These are phyloP conservation scores for Leucophenga montana DNA, from an alignment of 2,888 invertebrate genomes.

Conservation along the genomic window DNA sequence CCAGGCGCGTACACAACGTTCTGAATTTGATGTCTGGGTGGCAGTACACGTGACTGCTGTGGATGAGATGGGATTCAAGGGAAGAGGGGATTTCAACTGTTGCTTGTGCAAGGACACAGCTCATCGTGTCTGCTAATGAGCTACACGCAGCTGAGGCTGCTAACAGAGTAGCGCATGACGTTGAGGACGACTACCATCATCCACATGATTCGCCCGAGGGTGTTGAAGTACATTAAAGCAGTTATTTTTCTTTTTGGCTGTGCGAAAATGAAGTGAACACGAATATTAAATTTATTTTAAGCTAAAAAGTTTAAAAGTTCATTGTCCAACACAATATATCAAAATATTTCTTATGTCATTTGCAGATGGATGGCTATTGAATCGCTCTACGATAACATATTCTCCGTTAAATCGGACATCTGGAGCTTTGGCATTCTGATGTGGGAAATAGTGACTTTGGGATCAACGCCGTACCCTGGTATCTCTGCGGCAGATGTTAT, in stretches of 20 bases:
- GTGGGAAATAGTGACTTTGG: conserved; percentile 97
- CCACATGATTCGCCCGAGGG: too few species aligned
- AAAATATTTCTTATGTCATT: background rate
- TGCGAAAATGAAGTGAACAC: too few species aligned
- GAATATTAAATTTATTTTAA: too few species aligned
- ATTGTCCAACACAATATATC: too few species aligned
- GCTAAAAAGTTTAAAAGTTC: too few species aligned
- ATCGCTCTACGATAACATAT: conserved; percentile 93
- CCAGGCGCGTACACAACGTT: too few species aligned
- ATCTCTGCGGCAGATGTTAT: conserved; percentile 93
- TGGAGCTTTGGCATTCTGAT: conserved; percentile 96
- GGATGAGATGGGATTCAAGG: background rate
- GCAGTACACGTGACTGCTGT: background rate
- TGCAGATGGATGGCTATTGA: conserved; percentile 97
- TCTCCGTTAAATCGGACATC: conserved; percentile 93
- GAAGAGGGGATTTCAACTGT: background rate
- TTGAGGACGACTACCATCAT: too few species aligned
- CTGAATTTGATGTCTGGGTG: too few species aligned
- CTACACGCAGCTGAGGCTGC: background rate
- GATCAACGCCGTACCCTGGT: conserved; percentile 95
- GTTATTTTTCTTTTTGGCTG: too few species aligned
- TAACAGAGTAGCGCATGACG: background rate
- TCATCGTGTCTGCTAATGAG: conserved; percentile 2
- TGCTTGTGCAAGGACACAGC: conserved; percentile 1
- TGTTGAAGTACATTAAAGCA: too few species aligned